Evolutionary conservation across 2,113 vertebrate species (phyloP), one percentile per base, ranked within the genome.

Genomic region (Crotalus helleri): DNA sequence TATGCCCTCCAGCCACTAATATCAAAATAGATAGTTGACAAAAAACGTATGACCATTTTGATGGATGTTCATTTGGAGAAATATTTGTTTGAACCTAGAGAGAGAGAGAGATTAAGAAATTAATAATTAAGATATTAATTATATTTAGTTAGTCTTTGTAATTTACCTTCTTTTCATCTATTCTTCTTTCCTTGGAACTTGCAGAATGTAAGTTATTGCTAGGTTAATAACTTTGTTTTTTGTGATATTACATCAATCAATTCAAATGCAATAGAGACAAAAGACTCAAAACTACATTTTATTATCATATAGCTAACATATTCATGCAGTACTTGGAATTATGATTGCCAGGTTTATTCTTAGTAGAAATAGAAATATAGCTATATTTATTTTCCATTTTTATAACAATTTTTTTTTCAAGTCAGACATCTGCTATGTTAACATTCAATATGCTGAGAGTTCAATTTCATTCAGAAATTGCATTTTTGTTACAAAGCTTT

Each of bases 141-240:
- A 95, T 95, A 12, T 90, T 51, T 69, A 26, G 4, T 51, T 15
- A 81, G 5, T 29, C 29, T 87, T 51, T 87, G 24, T 61, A 17
- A 17, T 54, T 85, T 19, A 53, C 4, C 17, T 69, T 64, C 15
- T 26, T 21, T 85, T 17, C 19, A 10, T 85, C n/a, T 24, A 11
- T 17, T 3, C 49, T n/a, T 49, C 6, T 17, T 29, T 26, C 39
- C 29, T 93, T 95, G 94, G 95, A 96, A 96, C 94, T 93, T 96
- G 95, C 57, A 97, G 92, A 87, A 93, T 95, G 55, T 93, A 94
- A 51, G 96, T 92, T 93, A 96, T 95, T 93, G 96, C 96, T 58
- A 95, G 92, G 92, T 94, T 97, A 96, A 96, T 96, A 91, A 95
- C 94, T 96, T 96, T 93, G 93, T 90, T 95, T 88, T 92, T 61